These are phyloP conservation scores for Hydriomena furcata DNA, from an alignment of 2,888 invertebrate species.

Conservation along the genomic window DNA sequence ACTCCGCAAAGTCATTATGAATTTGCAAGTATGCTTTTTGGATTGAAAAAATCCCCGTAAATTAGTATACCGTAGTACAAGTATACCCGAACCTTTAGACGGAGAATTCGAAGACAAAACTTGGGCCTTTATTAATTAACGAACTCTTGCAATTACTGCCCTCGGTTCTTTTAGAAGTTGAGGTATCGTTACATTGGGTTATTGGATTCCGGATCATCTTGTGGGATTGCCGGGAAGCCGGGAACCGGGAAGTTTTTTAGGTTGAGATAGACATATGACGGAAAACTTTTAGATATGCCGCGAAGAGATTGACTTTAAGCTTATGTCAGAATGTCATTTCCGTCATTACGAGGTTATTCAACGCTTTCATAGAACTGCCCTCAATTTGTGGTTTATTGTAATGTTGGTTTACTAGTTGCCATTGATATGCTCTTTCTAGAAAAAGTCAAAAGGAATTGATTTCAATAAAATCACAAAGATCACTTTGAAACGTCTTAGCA, in stretches of 20 bases:
- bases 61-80: constrained; percentile 7
- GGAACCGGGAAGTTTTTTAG: constrained; percentile 16
- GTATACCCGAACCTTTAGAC: constrained; percentile 10
- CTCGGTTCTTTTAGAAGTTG: constrained; percentile 26
- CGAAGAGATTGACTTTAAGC: not conserved
- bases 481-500: too few relatives aligned
- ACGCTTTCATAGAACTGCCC: too few relatives aligned
- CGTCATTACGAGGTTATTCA: too few relatives aligned
- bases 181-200: constrained; percentile 19
- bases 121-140: constrained; percentile 69
- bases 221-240: too few relatives aligned
- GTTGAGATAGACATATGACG: constrained; percentile 15
- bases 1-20: not conserved
- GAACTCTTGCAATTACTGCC: constrained; percentile 58
- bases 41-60: constrained; percentile 3
- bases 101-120: constrained; percentile 19
- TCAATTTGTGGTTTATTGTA: too few relatives aligned
- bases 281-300: not conserved
- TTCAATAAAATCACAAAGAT: too few relatives aligned
- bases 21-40: not conserved
- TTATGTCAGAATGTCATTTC: not conserved
- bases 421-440: too few relatives aligned
- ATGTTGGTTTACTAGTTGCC: too few relatives aligned
- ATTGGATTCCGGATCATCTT: constrained; percentile 25
- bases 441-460: too few relatives aligned